A percentile compares a stretch with the other conserved stretches of the same genome.
Evolutionary conservation across 2,113 vertebrate genomes (phyloP).

Genomic region (Podarcis muralis): DNA sequence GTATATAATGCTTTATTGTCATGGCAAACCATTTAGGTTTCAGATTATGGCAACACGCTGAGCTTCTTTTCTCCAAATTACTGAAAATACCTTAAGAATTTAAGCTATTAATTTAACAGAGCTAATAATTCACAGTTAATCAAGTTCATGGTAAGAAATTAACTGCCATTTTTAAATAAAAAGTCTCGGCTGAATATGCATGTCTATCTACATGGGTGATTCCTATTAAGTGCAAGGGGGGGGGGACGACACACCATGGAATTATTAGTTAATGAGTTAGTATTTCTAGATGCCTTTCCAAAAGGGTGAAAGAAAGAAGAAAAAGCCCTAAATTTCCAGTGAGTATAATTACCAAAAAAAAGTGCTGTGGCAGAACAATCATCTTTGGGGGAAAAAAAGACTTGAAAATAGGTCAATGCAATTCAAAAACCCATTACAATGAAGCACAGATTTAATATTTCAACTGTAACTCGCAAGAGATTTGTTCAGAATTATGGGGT

Average conservation of each 20-base stretch:
- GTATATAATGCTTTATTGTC: slow-evolving; percentile 38
- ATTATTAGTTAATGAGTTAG: slow-evolving; percentile 19
- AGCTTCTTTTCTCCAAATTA: slow-evolving; percentile 18
- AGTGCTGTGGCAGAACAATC: not conserved
- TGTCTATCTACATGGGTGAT: not conserved
- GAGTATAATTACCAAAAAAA: slow-evolving; percentile 21
- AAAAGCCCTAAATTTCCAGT: slow-evolving; percentile 22
- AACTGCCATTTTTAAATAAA: slow-evolving; percentile 31
- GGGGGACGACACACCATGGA: slow-evolving; percentile 1
- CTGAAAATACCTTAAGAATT: slow-evolving; percentile 42
- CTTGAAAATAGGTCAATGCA: not conserved
- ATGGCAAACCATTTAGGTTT: slow-evolving; percentile 30
- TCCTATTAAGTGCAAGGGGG: slow-evolving; percentile 6
- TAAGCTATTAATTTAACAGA: slow-evolving; percentile 36
- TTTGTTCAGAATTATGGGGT: not conserved
- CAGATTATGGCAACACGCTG: slow-evolving; percentile 10
- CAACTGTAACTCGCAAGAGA: not conserved
- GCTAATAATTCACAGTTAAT: slow-evolving; percentile 29
- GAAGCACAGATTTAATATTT: slow-evolving; percentile 16
- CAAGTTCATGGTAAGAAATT: slow-evolving; percentile 35
- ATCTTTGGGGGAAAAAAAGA: not conserved
- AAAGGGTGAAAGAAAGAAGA: not conserved
- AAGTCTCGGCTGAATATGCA: slow-evolving; percentile 23
- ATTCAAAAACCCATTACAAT: not conserved
- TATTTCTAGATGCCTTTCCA: slow-evolving; percentile 22